Evolutionary conservation across 1,140 invertebrate species (phyloP), one percentile per base, ranked within the genome.

Genomic region (Bombus waltoni): DNA sequence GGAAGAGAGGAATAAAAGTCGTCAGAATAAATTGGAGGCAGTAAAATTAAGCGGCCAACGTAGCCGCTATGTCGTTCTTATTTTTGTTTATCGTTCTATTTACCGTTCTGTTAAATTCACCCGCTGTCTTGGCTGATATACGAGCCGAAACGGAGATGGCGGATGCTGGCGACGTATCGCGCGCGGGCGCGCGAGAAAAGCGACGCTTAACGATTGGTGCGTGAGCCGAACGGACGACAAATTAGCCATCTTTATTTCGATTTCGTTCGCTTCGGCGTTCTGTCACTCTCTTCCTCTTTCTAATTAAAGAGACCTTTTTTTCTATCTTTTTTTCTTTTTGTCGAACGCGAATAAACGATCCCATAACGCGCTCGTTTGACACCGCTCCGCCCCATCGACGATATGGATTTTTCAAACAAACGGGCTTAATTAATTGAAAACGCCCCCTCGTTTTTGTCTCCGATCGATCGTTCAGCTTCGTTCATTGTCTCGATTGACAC

Each of bases 51-150:
- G 28, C 62, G 77, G 32, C 22, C 28, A 9, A 35, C 28, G 13
- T n/a, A 3, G 28, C 18, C 57, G 9, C 35, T 28, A 38, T 32
- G 80, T 73, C 40, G 70, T 81, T 73, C 70, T 73, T 81, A 73
- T 40, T 80, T 81, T 73, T 81, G 80, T 81, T 81, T 81, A 81
- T 81, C 53, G 80, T 62, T 73, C 47, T 73, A 73, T 81, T 71
- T 53, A 71, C n/a, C 68, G 47, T 62, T 32, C 47, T 35, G 70
- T 42, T 73, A 42, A 73, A 73, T 73, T 81, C 70, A 32, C 70
- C 44, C 65, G 38, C 68, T 62, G 53, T 59, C 79, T 81, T 71
- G 44, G 35, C 68, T 81, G 79, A 81, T 81, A 47, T 81, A 81
- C 79, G 79, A 81, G 66, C 79, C 79, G 40, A 38, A 62, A 77